phyloP scores from a whole-genome alignment of 2,888 invertebrate species.

The Carabus problematicus region DNA sequence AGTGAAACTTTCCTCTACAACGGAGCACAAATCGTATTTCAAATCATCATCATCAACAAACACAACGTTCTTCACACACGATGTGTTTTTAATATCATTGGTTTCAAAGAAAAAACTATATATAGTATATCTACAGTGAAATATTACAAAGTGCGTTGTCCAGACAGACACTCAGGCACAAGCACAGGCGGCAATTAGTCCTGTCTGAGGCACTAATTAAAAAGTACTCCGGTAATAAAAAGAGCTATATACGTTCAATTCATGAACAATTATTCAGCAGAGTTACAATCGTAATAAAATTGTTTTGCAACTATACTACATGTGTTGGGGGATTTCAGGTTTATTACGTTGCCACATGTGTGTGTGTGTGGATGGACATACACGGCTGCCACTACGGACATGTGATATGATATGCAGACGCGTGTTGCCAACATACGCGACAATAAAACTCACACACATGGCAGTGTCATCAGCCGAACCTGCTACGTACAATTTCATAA shows the following conservation, averaged over 20 bases:
- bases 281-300: constrained; percentile 43
- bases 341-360: constrained; percentile 41
- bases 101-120: too few species aligned
- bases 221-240: constrained; percentile 37
- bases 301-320: constrained; percentile 27
- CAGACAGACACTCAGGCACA: constrained; percentile 20
- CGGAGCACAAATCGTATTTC: too few species aligned
- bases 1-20: too few species aligned
- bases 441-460: constrained; percentile 36
- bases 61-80: too few species aligned
- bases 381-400: not conserved
- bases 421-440: constrained; percentile 32
- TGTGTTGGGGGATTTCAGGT: constrained; percentile 34
- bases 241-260: constrained; percentile 39
- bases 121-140: too few species aligned
- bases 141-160: too few species aligned
- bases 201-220: constrained; percentile 38
- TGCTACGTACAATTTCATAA: constrained; percentile 28
- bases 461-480: constrained; percentile 11
- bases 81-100: constrained; percentile 30
- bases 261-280: constrained; percentile 40
- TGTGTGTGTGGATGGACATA: constrained; percentile 29
- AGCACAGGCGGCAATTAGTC: constrained; percentile 35
- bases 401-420: not conserved
- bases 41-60: too few species aligned